Conservation (phyloP, 2,113 vertebrate species). For the Semnornis frantzii region DNA sequence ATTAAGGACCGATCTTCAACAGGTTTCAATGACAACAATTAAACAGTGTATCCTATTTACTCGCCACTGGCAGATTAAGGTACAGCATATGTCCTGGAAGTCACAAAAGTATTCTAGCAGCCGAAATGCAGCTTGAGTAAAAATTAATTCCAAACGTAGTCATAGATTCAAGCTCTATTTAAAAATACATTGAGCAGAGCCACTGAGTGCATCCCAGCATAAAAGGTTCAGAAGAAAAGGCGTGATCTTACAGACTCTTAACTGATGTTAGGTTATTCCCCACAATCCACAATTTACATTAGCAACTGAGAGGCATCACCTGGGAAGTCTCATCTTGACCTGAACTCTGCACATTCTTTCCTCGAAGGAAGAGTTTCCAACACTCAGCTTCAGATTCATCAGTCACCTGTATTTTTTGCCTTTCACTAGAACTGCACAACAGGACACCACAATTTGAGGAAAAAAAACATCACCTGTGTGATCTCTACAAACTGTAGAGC, state of each 20-base stretch:
- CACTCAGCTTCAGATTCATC: background rate
- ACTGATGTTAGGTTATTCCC: background rate
- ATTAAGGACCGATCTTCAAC: background rate
- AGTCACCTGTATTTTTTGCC: background rate
- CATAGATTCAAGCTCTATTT: background rate
- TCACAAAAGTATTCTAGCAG: background rate
- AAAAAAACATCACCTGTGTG: background rate
- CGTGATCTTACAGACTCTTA: background rate
- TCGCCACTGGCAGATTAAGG: background rate
- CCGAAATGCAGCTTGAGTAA: background rate
- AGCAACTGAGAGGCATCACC: background rate
- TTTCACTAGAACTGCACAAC: background rate
- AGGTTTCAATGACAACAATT: background rate
- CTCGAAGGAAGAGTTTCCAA: background rate
- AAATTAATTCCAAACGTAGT: background rate
- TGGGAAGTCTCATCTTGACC: background rate
- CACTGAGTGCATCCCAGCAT: background rate
- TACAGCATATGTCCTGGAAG: accelerated
- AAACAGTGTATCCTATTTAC: background rate
- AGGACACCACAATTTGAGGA: background rate
- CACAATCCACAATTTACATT: accelerated
- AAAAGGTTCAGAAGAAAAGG: background rate
- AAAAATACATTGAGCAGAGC: background rate
- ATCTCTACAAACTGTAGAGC: background rate
- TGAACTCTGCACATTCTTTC: background rate